Base-by-base conservation (phyloP, 1,140 invertebrate genomes). In the Drosophila lacteicornis region DNA sequence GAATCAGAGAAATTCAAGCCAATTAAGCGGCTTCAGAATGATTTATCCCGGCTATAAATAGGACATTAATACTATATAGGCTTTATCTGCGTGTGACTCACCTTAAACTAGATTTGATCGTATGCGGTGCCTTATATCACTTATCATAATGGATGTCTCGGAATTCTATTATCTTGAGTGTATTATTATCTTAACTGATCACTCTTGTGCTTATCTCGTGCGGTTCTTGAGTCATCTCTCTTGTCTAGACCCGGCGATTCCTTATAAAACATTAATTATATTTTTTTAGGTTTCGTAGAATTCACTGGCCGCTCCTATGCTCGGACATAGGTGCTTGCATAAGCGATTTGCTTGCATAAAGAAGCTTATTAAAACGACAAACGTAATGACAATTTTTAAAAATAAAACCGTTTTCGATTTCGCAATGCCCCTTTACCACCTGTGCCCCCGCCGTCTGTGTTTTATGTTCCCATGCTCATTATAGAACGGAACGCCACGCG, bases 401-500 rank as follows among this genome's bases (percentile, higher is more conserved):
- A 79, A 82, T 86, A 87, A 82, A 82, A 71, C 45, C 66, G 83
- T 86, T 82, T 86, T 86, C 75, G 71, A 79, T 86, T 82, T 84
- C 81, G 81, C 81, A 84, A 79, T 71, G 45, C 60, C 22, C 36
- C 13, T 40, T 13, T 22, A 5, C 40, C 9, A 22, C 58, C 46
- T 42, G 8, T n/a, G 11, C 27, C 9, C 36, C 46, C 17, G 9
- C 60, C 51, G 65, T 67, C 59, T 62, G 70, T 53, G 66, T 55
- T 70, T 82, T 80, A 74, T 70, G 70, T 83, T 87, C 80, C 84
- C 83, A 87, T 86, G 83, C 83, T 88, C 84, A 83, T 86, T 86
- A 80, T 83, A 83, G 68, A 82, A 86, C 63, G 38, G 33, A 68
- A 57, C 63, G 84, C 83, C 83, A 86, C 83, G 83, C 83, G 83